Evolutionary conservation across 2,888 invertebrate genomes (phyloP).

Genomic region (Byasa hedistus): DNA sequence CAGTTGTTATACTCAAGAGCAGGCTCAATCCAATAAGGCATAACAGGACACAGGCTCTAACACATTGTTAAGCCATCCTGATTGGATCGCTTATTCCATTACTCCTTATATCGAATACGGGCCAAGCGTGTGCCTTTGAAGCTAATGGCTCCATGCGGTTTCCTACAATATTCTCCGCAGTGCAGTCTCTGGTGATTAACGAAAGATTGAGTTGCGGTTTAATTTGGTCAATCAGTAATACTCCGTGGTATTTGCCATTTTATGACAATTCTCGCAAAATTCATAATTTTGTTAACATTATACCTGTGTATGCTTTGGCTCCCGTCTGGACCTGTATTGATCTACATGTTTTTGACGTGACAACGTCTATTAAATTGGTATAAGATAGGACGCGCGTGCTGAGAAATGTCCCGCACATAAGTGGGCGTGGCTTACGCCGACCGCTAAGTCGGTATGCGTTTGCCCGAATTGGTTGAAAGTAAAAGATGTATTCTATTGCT

Average conservation of each 20-base stretch:
- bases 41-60: neutral
- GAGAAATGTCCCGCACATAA: no score
- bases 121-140: slow-evolving; percentile 7
- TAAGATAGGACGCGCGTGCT: no score
- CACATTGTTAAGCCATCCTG: slow-evolving; percentile 3
- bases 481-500: no score
- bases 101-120: slow-evolving; percentile 13
- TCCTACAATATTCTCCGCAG: slow-evolving; percentile 9
- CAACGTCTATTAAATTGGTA: no score
- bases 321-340: no score
- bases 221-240: slow-evolving; percentile 8
- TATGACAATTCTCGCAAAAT: no score
- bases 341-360: no score
- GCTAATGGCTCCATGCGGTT: slow-evolving; percentile 16
- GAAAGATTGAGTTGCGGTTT: slow-evolving; percentile 14
- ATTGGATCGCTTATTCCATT: slow-evolving; percentile 18
- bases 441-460: no score
- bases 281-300: no score
- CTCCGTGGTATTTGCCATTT: neutral
- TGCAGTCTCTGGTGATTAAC: slow-evolving; percentile 10
- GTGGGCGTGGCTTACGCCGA: no score
- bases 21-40: neutral
- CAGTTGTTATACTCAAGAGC: neutral
- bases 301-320: no score
- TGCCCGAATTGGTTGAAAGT: no score